Conservation (phyloP, 2,113 vertebrate genomes). For the Gavialis gangeticus region DNA sequence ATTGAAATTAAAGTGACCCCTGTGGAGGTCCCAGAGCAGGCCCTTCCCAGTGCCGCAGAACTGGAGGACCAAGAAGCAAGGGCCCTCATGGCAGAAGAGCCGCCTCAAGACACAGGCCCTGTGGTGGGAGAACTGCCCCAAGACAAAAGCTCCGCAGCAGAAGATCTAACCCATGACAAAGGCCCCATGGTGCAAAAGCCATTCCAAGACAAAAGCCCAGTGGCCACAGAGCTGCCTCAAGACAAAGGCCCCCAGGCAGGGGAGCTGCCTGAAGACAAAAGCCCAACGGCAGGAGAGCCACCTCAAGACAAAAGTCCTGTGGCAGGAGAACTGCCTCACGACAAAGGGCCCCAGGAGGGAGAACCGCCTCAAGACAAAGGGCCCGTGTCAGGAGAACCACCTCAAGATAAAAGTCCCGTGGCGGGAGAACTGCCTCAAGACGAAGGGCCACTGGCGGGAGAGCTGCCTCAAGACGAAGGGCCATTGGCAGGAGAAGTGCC, state of each 20-base stretch:
- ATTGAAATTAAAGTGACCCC: slow-evolving; percentile 1
- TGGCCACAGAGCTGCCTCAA: neutral
- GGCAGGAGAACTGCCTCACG: too few relatives aligned
- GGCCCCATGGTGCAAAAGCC: neutral
- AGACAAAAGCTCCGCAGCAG: neutral
- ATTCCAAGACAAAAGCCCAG: neutral
- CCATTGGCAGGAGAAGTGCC: too few relatives aligned
- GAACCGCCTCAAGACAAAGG: neutral
- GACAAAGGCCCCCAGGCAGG: neutral
- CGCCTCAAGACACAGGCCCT: neutral
- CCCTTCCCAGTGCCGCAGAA: neutral
- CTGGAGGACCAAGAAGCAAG: neutral
- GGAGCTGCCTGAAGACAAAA: neutral
- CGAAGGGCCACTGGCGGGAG: too few relatives aligned
- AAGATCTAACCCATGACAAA: neutral
- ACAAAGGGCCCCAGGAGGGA: neutral
- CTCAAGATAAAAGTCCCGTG: neutral
- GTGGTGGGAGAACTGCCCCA: neutral
- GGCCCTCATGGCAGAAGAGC: neutral
- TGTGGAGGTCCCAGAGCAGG: neutral
- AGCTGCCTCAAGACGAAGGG: too few relatives aligned
- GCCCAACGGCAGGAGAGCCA: neutral
- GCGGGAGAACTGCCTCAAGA: neutral
- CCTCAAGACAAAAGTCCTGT: neutral
- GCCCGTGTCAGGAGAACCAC: neutral